Base-by-base conservation (phyloP, 2,888 invertebrate genomes). In the Coronaproctus castanopsis region DNA sequence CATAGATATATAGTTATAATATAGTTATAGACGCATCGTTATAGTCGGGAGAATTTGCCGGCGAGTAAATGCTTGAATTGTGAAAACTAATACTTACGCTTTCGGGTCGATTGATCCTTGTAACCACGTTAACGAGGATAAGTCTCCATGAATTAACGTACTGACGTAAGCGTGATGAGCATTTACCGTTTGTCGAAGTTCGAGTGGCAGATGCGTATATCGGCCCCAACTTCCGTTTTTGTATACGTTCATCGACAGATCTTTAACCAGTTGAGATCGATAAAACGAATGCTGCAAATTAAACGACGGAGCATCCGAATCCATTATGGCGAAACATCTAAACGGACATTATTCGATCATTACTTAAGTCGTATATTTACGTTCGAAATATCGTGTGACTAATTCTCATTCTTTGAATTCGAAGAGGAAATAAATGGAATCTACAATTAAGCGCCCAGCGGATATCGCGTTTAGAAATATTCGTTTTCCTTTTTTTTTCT, bases 71-170 rank as follows among this genome's bases (percentile, higher is more conserved):
- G n/a, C n/a, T n/a, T n/a, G n/a, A n/a, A n/a, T n/a, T n/a, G n/a
- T n/a, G n/a, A n/a, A n/a, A n/a, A n/a, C n/a, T n/a, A 50, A 14
- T n/a, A 52, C 57, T 59, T 54, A 49, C 58, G 10, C 21, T 8
- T 61, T n/a, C 2, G 62, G 61, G 54, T 59, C 19, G 5, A 64
- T n/a, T 5, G 57, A 74, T 1, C 85, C 85, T 71, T 92, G 82
- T 3, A 91, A 72, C 90, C 90, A 91, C 18, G 73, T 77, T 52
- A 96, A 69, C 1, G 88, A 84, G 0, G 87, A 84, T 58, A 96
- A 74, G 70, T 97, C 95, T 55, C 95, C 95, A 58, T 84, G 78
- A 0, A 83, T 81, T 18, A 79, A 68, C 0, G 84, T 81, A 71
- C 89, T 87, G 2, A 83, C 81, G 70, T 80, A 89, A 0, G 83